Conservation (phyloP, 1,140 invertebrate species). For the Chionoecetes opilio region DNA sequence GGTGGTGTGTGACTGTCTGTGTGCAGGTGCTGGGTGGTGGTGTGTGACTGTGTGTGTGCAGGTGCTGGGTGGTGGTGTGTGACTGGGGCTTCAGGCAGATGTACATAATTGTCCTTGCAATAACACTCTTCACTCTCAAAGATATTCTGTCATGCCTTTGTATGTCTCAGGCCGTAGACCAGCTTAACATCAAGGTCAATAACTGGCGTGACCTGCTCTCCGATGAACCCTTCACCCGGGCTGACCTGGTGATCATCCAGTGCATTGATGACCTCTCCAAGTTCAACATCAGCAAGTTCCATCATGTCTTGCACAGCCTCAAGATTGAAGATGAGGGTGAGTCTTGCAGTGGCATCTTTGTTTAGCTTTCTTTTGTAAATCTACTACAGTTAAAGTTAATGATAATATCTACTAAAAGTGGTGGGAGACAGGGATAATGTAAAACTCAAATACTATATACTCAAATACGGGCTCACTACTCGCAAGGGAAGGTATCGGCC, state of each 20-base stretch:
- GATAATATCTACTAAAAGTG: no score
- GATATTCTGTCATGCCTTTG: conserved; percentile 42
- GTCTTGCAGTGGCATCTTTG: neutral
- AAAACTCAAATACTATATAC: no score
- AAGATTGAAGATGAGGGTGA: conserved; percentile 92
- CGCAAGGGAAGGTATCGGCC: conserved; percentile 98
- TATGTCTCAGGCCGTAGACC: conserved; percentile 91
- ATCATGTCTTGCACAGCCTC: conserved; percentile 98
- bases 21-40: no score
- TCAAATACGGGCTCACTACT: conserved; percentile 97
- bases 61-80: no score
- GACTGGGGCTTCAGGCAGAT: no score
- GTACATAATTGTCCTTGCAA: no score
- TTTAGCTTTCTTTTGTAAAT: no score
- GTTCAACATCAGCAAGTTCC: conserved; percentile 97
- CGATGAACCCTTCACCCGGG: conserved; percentile 95
- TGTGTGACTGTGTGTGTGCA: no score
- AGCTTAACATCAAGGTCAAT: conserved; percentile 97
- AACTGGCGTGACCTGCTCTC: conserved; percentile 97
- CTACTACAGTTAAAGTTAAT: no score
- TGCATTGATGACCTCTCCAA: conserved; percentile 96
- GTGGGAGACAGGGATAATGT: no score
- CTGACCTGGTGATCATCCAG: conserved; percentile 97
- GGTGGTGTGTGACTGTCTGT: conserved; percentile 59
- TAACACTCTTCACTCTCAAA: no score